These are phyloP conservation scores for Zaprionus obscuricornis DNA, from an alignment of 2,888 invertebrate species.

Conservation along the genomic window DNA sequence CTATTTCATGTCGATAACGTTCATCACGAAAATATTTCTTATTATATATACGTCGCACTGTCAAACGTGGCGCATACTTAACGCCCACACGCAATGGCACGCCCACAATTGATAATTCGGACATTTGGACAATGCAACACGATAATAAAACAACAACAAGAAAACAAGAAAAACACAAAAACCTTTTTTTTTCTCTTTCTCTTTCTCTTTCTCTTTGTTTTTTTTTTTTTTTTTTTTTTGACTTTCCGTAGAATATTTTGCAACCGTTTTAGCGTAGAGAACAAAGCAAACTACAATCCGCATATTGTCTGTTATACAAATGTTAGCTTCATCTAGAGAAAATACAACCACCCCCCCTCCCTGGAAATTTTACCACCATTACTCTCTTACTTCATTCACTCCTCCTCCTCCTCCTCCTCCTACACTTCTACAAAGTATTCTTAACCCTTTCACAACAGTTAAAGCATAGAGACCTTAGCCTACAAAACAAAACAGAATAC, in stretches of 20 bases:
- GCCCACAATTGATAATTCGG: conserved; percentile 60
- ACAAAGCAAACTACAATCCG: conserved; percentile 55
- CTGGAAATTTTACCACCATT: conserved; percentile 5
- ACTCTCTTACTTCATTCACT: background rate
- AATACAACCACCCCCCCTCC: too few species aligned
- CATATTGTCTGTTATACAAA: conserved; percentile 7
- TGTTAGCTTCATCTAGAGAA: too few species aligned
- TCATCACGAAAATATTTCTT: conserved; percentile 55
- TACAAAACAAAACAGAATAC: too few species aligned
- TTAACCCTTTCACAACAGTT: too few species aligned
- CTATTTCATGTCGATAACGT: conserved; percentile 77
- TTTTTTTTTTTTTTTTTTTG: too few species aligned
- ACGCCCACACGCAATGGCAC: conserved; percentile 49
- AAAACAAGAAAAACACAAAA: too few species aligned
- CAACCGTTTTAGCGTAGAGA: conserved; percentile 53
- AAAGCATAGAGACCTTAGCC: too few species aligned
- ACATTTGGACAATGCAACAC: conserved; percentile 23
- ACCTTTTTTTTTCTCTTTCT: too few species aligned
- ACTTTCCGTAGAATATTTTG: too few species aligned
- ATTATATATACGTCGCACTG: conserved; percentile 69
- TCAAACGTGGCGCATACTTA: conserved; percentile 50
- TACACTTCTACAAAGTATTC: background rate
- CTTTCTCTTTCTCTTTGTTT: too few species aligned
- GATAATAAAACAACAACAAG: background rate
- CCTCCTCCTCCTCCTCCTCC: background rate